Conservation (phyloP, 2,888 invertebrate genomes). For the Branchinecta sandiegonensis region DNA sequence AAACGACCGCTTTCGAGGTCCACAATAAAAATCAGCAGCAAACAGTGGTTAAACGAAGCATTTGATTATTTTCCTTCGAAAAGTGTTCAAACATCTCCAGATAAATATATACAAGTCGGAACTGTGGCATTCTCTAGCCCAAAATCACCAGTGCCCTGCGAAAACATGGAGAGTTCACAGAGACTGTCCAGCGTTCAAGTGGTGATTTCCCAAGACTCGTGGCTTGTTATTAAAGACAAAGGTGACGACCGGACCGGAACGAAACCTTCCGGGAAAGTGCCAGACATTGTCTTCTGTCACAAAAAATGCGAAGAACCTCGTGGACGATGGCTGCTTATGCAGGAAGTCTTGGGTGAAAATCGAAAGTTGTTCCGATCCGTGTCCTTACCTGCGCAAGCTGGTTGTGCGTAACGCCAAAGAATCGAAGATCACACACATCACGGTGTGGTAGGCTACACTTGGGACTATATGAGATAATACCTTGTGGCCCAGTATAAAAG, state of each 20-base stretch:
- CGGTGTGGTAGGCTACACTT: too few species aligned
- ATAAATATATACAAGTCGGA: too few species aligned
- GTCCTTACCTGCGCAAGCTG: too few species aligned
- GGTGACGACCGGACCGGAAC: neutral
- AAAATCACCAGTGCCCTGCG: neutral
- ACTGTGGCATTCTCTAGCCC: too few species aligned
- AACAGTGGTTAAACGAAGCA: neutral
- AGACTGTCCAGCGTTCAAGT: neutral
- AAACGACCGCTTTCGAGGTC: neutral
- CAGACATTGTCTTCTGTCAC: neutral
- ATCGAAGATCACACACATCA: too few species aligned
- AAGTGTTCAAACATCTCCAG: neutral
- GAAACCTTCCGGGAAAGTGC: conserved; percentile 15
- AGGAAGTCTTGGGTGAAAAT: neutral
- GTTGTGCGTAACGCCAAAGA: too few species aligned
- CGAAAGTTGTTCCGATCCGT: neutral
- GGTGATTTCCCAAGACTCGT: conserved; percentile 6
- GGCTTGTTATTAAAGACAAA: conserved; percentile 9
- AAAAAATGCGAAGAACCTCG: neutral
- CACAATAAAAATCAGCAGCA: neutral
- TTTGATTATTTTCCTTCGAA: conserved; percentile 13
- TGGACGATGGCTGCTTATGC: conserved; percentile 1
- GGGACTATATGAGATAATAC: too few species aligned
- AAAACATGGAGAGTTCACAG: neutral
- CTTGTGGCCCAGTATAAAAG: too few species aligned